A percentile compares a stretch with the other conserved stretches of the same genome.
Conservation (phyloP, 2,888 invertebrate genomes). For the Eledona agricola region DNA sequence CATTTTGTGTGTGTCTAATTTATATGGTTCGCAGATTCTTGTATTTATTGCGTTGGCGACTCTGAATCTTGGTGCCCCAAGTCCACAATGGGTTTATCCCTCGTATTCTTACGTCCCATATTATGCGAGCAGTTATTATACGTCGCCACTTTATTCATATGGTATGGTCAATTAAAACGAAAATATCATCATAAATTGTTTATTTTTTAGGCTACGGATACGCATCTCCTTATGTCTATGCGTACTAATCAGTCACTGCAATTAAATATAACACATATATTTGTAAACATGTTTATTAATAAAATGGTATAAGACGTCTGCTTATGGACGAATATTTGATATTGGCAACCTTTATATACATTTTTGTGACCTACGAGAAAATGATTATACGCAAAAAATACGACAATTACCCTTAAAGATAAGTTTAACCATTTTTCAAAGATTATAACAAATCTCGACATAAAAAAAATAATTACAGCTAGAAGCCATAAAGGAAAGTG, state of each 20-base stretch:
- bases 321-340: too few relatives aligned
- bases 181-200: conserved; percentile 1
- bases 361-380: too few relatives aligned
- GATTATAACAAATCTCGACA: too few relatives aligned
- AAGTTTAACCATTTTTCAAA: too few relatives aligned
- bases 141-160: conserved; percentile 19
- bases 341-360: too few relatives aligned
- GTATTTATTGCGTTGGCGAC: background rate
- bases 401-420: background rate
- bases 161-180: conserved; percentile 5
- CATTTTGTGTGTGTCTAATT: conserved; percentile 1
- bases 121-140: conserved; percentile 21
- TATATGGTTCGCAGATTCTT: conserved; percentile 6
- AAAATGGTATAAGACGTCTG: background rate
- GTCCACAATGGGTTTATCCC: conserved; percentile 22
- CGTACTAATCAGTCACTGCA: conserved; percentile 1
- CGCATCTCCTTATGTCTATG: conserved; percentile 18
- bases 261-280: too few relatives aligned
- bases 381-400: background rate
- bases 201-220: conserved; percentile 15
- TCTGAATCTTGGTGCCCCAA: conserved; percentile 10
- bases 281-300: too few relatives aligned
- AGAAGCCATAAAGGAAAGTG: too few relatives aligned
- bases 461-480: too few relatives aligned
- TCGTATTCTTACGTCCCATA: conserved; percentile 21